phyloP scores from a whole-genome alignment of 2,113 vertebrate species.

The Stegostoma tigrinum region DNA sequence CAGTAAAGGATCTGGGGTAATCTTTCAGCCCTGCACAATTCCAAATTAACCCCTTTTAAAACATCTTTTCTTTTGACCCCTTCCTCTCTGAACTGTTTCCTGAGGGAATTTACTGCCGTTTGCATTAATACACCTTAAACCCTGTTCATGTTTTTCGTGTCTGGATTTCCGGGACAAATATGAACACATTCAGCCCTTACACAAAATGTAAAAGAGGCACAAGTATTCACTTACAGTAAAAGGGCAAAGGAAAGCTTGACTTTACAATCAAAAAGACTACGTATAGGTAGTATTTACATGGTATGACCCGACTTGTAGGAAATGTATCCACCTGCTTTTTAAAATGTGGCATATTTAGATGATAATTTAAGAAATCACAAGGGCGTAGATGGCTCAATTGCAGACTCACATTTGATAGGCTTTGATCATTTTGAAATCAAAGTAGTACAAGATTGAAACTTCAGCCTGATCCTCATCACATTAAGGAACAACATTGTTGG shows the following conservation, averaged over 20 bases:
- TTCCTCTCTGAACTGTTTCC: neutral
- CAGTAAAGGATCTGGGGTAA: neutral
- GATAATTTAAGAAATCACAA: neutral
- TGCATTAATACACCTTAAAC: neutral
- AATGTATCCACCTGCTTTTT: neutral
- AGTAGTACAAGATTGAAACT: neutral
- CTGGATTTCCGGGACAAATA: neutral
- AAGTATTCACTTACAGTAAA: neutral
- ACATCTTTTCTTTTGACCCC: neutral
- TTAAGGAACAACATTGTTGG: too few relatives aligned
- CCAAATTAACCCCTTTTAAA: neutral
- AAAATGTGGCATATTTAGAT: neutral
- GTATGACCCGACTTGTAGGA: neutral
- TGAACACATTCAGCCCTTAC: neutral
- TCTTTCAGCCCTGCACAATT: neutral
- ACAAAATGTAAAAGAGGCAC: neutral
- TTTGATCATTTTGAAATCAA: neutral
- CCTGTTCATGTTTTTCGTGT: neutral
- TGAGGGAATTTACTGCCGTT: neutral
- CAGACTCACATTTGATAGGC: neutral
- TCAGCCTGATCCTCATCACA: neutral
- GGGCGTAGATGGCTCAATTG: neutral
- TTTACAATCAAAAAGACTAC: neutral
- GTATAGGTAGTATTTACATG: neutral
- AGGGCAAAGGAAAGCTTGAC: neutral